These are phyloP conservation scores for Nyctalus aviator DNA, from an alignment of 2,797 vertebrate species.

Conservation along the genomic window DNA sequence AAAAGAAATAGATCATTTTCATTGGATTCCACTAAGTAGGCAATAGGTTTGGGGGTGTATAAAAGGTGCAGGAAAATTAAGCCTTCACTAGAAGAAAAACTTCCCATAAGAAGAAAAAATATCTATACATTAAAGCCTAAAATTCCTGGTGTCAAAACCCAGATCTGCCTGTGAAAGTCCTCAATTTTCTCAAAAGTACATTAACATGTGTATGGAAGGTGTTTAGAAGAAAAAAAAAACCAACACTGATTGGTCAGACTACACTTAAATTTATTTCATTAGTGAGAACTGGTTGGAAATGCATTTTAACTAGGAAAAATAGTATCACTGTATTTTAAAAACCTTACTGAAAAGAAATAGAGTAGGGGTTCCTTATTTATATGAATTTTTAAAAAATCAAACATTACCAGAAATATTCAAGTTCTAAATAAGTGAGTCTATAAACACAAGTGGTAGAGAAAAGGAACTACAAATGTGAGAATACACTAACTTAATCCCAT, in stretches of 20 bases:
- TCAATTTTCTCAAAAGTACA: slow-evolving; percentile 62
- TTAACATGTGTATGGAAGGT: neutral
- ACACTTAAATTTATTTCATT: slow-evolving; percentile 43
- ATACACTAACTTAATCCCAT: slow-evolving; percentile 43
- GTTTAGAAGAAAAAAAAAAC: slow-evolving; percentile 49
- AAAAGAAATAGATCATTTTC: neutral
- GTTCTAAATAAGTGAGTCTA: neutral
- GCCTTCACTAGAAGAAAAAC: slow-evolving; percentile 50
- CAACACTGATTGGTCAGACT: slow-evolving; percentile 40
- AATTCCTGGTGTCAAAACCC: neutral
- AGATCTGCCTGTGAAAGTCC: slow-evolving; percentile 24
- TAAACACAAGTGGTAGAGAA: slow-evolving; percentile 20
- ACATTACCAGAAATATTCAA: slow-evolving; percentile 37
- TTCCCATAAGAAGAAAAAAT: neutral
- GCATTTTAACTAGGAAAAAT: slow-evolving; percentile 24
- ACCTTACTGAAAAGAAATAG: slow-evolving; percentile 27
- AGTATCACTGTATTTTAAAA: slow-evolving; percentile 51
- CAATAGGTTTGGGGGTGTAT: neutral
- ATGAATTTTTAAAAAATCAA: neutral
- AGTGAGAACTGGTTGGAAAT: slow-evolving; percentile 50
- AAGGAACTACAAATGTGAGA: slow-evolving; percentile 20
- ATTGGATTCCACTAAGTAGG: slow-evolving; percentile 9
- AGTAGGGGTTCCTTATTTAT: slow-evolving; percentile 3
- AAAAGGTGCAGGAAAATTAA: slow-evolving; percentile 47
- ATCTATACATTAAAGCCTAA: slow-evolving; percentile 53